These are phyloP conservation scores for Meles meles DNA, from an alignment of 2,113 vertebrate genomes.

Conservation along the genomic window DNA sequence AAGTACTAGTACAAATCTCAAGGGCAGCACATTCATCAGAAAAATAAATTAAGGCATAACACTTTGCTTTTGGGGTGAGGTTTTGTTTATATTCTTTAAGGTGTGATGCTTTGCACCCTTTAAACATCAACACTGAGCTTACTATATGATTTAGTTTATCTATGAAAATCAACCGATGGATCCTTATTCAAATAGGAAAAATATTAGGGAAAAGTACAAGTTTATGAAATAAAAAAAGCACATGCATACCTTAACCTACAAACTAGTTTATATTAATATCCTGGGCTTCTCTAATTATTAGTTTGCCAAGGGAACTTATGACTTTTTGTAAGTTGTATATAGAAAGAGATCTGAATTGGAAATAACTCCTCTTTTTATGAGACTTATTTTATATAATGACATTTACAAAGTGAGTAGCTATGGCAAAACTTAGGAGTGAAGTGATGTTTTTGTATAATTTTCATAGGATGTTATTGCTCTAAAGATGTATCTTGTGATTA, in stretches of 20 bases:
- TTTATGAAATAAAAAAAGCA: not conserved
- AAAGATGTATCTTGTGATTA: not conserved
- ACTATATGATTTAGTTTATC: not conserved
- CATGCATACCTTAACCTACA: not conserved
- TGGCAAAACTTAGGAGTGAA: not conserved
- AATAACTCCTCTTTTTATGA: not conserved
- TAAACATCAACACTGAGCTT: not conserved
- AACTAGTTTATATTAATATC: not conserved
- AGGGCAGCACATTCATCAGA: not conserved
- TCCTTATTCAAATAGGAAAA: not conserved
- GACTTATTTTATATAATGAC: not conserved
- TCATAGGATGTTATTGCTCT: not conserved
- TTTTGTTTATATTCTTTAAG: not conserved
- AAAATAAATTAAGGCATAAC: not conserved
- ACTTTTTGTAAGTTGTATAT: not conserved
- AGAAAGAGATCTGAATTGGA: not conserved
- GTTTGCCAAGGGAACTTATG: not conserved
- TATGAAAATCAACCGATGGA: not conserved
- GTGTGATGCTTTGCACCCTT: not conserved
- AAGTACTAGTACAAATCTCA: slow-evolving; percentile 6
- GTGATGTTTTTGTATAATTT: not conserved
- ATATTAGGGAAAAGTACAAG: not conserved
- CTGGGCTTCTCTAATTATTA: not conserved
- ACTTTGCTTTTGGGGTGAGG: not conserved
- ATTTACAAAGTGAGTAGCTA: not conserved